phyloP scores from a whole-genome alignment of 2,888 invertebrate species.

The Lasioglossum villosulum region DNA sequence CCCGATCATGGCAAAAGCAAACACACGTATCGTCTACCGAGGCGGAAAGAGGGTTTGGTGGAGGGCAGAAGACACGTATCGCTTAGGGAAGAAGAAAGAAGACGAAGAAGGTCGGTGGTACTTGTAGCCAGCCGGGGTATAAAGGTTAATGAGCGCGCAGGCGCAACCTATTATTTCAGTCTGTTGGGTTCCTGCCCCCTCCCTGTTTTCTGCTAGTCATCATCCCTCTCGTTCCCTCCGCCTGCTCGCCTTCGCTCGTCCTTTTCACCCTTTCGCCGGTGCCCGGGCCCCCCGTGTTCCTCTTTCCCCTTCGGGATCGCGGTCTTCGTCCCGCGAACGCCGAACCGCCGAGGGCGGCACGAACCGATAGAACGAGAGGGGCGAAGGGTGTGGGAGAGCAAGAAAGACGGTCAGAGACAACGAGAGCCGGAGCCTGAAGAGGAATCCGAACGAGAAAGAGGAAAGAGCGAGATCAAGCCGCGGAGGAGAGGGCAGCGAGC shows the following conservation, averaged over 20 bases:
- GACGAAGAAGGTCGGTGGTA: constrained; percentile 81
- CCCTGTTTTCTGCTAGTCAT: constrained; percentile 61
- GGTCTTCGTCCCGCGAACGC: constrained; percentile 47
- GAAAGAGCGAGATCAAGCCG: not conserved
- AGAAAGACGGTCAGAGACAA: constrained; percentile 30
- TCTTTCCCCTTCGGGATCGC: not conserved
- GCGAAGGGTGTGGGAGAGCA: constrained; percentile 1
- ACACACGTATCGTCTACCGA: constrained; percentile 70
- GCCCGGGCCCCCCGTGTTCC: constrained; percentile 29
- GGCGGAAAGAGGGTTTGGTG: constrained; percentile 15
- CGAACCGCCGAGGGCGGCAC: constrained; percentile 62
- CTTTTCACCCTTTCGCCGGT: constrained; percentile 56
- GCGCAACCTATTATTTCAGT: constrained; percentile 84
- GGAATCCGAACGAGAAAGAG: constrained; percentile 30
- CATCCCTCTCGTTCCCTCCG: constrained; percentile 27
- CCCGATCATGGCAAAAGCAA: constrained; percentile 71
- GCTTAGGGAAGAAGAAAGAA: constrained; percentile 69
- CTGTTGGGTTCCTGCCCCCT: constrained; percentile 75
- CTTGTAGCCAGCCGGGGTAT: constrained; percentile 82
- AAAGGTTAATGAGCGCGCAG: constrained; percentile 84
- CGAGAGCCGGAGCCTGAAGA: constrained; percentile 16
- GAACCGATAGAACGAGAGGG: constrained; percentile 13
- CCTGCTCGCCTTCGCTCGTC: constrained; percentile 25
- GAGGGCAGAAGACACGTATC: constrained; percentile 47
- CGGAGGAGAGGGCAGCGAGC: constrained; percentile 60